phyloP scores from a whole-genome alignment of 1,140 invertebrate species.

The Tetramorium simillimum region DNA sequence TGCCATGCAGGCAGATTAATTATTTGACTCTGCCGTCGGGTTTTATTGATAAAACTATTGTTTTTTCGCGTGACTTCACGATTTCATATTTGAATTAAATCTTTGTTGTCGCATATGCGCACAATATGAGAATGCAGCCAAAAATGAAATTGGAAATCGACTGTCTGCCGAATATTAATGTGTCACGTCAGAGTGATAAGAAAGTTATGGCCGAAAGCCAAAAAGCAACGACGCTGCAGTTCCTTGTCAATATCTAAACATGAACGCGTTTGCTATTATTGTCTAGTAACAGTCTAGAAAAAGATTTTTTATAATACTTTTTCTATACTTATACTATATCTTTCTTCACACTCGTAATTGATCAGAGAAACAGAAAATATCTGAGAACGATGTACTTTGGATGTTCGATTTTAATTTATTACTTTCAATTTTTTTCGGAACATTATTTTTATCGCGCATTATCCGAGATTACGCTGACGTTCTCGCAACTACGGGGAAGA shows the following conservation, averaged over 20 bases:
- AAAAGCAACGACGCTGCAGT: constrained; percentile 17
- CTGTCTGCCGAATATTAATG: constrained; percentile 3
- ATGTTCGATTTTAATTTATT: background rate
- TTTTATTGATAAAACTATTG: constrained; percentile 60
- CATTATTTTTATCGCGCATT: constrained; percentile 1
- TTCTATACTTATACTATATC: too few species aligned
- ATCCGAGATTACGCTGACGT: background rate
- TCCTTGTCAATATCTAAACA: background rate
- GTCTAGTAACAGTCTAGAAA: background rate
- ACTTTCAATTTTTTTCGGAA: background rate
- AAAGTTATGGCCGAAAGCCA: constrained; percentile 47
- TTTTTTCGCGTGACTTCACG: background rate
- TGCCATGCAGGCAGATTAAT: background rate
- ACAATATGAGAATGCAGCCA: background rate
- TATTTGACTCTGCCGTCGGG: constrained; percentile 2
- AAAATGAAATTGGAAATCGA: constrained; percentile 63
- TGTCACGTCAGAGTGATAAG: constrained; percentile 52
- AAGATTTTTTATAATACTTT: background rate
- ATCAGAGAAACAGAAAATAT: background rate
- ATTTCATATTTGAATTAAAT: background rate
- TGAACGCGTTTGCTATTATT: too few species aligned
- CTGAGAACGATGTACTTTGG: background rate
- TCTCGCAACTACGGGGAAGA: background rate
- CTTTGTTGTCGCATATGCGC: constrained; percentile 29
- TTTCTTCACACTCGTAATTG: background rate